A percentile compares a stretch with the other conserved stretches of the same genome.
Conservation (phyloP, 1,140 invertebrate species). For the Cardiocondyla obscurior region DNA sequence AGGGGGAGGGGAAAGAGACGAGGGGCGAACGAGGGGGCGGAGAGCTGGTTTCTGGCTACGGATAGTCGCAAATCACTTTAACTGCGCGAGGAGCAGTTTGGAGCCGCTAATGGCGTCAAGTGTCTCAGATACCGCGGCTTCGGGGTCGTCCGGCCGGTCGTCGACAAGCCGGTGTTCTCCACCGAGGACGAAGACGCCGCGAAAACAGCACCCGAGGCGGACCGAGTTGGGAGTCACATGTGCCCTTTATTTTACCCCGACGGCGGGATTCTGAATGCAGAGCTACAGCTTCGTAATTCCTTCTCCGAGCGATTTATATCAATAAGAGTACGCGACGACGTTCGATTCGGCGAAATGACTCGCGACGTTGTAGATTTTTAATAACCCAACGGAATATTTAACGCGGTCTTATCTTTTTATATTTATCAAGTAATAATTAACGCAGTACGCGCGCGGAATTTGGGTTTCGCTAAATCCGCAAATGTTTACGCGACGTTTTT, state of each 20-base stretch:
- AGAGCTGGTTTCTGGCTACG: constrained; percentile 73
- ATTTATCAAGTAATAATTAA: neutral
- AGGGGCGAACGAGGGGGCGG: constrained; percentile 47
- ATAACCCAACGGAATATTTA: no score
- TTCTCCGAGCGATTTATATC: neutral
- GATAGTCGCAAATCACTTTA: constrained; percentile 84
- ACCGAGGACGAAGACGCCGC: constrained; percentile 42
- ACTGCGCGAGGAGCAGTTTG: constrained; percentile 82
- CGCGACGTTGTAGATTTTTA: no score
- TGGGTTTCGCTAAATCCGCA: neutral
- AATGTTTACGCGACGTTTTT: neutral
- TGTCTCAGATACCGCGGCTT: constrained; percentile 81
- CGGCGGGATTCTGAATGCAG: neutral
- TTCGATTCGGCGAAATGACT: neutral
- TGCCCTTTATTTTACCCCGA: constrained; percentile 17
- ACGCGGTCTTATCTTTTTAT: neutral
- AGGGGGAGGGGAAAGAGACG: neutral
- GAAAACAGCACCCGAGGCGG: neutral
- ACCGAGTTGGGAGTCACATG: neutral
- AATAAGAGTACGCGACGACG: neutral
- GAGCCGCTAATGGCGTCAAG: constrained; percentile 83
- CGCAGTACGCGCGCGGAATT: neutral
- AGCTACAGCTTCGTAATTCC: neutral
- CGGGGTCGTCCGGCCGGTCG: constrained; percentile 74
- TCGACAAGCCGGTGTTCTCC: constrained; percentile 59